Base-by-base conservation (phyloP, 2,113 vertebrate species). In the Calidris pugnax region DNA sequence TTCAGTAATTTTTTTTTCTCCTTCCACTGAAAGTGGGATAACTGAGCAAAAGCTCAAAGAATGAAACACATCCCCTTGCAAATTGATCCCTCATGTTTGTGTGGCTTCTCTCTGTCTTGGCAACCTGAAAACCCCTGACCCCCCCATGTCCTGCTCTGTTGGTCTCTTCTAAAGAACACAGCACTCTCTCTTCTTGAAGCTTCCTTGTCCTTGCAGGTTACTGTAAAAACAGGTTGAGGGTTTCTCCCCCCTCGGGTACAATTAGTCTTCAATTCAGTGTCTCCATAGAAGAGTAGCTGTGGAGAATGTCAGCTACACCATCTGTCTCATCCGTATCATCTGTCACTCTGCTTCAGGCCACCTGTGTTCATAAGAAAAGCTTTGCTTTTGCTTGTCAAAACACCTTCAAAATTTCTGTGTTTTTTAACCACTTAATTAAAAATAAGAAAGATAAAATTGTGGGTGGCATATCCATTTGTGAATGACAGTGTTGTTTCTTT, bases 371-470 rank as follows among this genome's bases (percentile, higher is more conserved):
- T 89, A 94, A 87, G 69, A 67, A 84, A 56, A 79, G 77, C 57
- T 89, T 89, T 89, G 60, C 75, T 73, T 95, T 80, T 95, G 69
- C 84, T 85, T 93, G 81, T 97, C 81, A 87, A 62, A 94, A 82
- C 41, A 85, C 33, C 39, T 82, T 94, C 85, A 85, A 45, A 26
- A 10, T 22, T 76, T 76, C 43, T 26, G 48, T 85, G 39, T 14
- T 82, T 91, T 92, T 56, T 85, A 89, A 89, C 39, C 35, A 51
- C 62, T 79, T 82, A 43, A 85, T 87, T 91, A 73, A 92, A 90
- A 84, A 71, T 55, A 55, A 71, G 64, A 69, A 66, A 48, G 27
- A 60, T 71, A n/a, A 47, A 83, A n/a, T 32, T 11, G 33, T 16
- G 32, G 22, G 9, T 14, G 23, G 17, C 12, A 24, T 47, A 89